Evolutionary conservation across 2,888 invertebrate species (phyloP).

Genomic region (Leptinotarsa rubiginosa): DNA sequence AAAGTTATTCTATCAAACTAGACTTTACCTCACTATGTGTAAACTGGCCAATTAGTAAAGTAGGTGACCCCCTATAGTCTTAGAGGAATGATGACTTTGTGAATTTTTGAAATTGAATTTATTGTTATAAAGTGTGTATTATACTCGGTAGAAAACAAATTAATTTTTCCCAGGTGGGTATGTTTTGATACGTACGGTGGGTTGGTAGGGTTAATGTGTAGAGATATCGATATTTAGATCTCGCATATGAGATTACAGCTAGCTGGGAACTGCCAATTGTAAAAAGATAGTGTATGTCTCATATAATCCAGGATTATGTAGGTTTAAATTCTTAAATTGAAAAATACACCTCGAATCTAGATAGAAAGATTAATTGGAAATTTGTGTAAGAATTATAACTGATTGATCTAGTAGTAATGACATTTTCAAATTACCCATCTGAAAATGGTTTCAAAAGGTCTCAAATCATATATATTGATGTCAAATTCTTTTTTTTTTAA

Average conservation of each 20-base stretch:
- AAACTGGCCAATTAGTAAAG: slow-evolving; percentile 58
- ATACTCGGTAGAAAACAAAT: not conserved
- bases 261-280: slow-evolving; percentile 68
- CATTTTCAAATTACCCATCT: no score
- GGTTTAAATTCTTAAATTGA: slow-evolving; percentile 62
- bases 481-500: no score
- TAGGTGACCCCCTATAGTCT: slow-evolving; percentile 45
- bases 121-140: slow-evolving; percentile 35
- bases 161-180: slow-evolving; percentile 6
- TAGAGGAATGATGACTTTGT: slow-evolving; percentile 41
- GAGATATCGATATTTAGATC: slow-evolving; percentile 61
- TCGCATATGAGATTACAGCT: slow-evolving; percentile 64
- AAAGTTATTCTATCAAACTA: slow-evolving; percentile 55
- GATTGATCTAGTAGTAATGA: no score
- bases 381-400: not conserved
- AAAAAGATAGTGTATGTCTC: slow-evolving; percentile 67
- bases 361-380: slow-evolving; percentile 44
- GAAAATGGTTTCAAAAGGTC: no score
- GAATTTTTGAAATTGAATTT: slow-evolving; percentile 51
- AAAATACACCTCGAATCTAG: slow-evolving; percentile 34
- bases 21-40: slow-evolving; percentile 62
- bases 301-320: slow-evolving; percentile 62
- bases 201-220: slow-evolving; percentile 52
- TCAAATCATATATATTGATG: no score
- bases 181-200: slow-evolving; percentile 43